phyloP scores from a whole-genome alignment of 2,113 vertebrate genomes.

The Cisticola juncidis region DNA sequence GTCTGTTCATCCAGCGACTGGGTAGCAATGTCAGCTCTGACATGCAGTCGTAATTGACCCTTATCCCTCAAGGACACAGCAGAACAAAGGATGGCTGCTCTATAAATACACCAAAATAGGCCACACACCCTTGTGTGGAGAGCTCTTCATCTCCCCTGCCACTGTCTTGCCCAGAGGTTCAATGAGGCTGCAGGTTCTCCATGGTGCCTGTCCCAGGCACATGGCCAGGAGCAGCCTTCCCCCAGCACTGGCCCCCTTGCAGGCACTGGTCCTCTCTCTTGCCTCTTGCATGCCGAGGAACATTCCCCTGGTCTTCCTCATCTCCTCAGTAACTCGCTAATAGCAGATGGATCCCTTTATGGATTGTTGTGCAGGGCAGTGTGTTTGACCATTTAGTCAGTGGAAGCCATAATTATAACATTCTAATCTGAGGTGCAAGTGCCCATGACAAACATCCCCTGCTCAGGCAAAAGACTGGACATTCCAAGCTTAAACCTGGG shows the following conservation, averaged over 20 bases:
- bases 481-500: not conserved
- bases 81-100: not conserved
- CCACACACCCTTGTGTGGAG: not conserved
- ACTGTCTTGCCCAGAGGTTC: fast-evolving
- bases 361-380: not conserved
- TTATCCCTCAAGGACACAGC: constrained; percentile 4
- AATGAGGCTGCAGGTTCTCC: not conserved
- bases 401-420: not conserved
- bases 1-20: not conserved
- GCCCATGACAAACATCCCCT: not conserved
- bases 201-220: not conserved
- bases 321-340: not conserved
- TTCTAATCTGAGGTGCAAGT: not conserved
- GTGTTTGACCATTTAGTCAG: not conserved
- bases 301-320: not conserved
- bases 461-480: not conserved
- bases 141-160: not conserved
- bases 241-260: fast-evolving
- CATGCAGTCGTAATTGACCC: not conserved
- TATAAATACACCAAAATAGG: constrained; percentile 26
- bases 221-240: not conserved
- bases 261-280: not conserved
- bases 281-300: not conserved
- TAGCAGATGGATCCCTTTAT: fast-evolving
- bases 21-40: not conserved